Base-by-base conservation (phyloP, 2,888 invertebrate genomes). In the Apodemia zela region DNA sequence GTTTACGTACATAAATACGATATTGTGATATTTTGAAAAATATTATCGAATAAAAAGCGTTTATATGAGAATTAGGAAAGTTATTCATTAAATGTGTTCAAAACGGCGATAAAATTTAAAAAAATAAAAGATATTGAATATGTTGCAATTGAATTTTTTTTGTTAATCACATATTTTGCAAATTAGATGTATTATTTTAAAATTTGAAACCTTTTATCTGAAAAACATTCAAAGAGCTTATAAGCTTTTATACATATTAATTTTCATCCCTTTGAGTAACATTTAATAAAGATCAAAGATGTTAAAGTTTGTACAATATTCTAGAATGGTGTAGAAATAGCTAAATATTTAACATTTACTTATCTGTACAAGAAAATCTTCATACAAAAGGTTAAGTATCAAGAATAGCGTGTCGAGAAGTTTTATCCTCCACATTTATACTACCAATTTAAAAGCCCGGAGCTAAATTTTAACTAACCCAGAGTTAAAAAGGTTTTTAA, bases 371-470 rank as follows among this genome's bases (percentile, higher is more conserved):
- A 38, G 71, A 81, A 82, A 79, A 77, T 68, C 65, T 86, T 86
- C 88, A 77, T 86, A 89, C 87, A 89, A 86, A 80, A 88, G 86
- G 75, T 71, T 72, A 73, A 80, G 84, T 90, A 89, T 89, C 89
- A 90, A 90, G 88, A 90, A 88, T 90, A 89, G 71, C 70, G 62
- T 62, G 59, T 59, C 58, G 59, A 63, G 15, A 54, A 51, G 18
- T 51, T 51, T 51, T 42, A 42, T 42, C 25, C 8, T 15, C 18
- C 18, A 59, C 42, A 60, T 60, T 60, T 60, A 18, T 45, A 25
- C 21, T 45, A 60, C 25, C 15, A 42, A 45, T 25, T 60, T 15
- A 59, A 59, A 38, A 54, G 54, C 18, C 18, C 4, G 18, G 51
- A 51, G 17, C 17, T 51, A 11, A 51, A 13, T 10, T 51, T 51